A percentile compares a stretch with the other conserved stretches of the same genome.
Conservation (phyloP, 1,140 invertebrate genomes). For the Nasonia longicornis region DNA sequence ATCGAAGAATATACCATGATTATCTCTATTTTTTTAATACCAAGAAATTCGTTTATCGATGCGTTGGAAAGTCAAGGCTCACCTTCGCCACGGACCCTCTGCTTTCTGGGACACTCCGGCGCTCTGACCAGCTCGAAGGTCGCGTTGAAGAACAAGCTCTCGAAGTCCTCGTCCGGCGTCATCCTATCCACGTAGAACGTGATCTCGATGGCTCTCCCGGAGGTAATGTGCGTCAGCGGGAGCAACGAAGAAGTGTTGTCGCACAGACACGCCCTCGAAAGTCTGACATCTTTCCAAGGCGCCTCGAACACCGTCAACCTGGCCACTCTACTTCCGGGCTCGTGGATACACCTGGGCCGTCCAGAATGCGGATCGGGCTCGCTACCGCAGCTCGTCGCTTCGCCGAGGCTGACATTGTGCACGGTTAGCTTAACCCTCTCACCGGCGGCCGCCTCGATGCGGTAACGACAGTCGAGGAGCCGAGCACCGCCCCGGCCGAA, state of each 20-base stretch:
- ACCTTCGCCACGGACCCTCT: slow-evolving; percentile 73
- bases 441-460: slow-evolving; percentile 76
- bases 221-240: slow-evolving; percentile 75
- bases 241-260: slow-evolving; percentile 74
- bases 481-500: slow-evolving; percentile 82
- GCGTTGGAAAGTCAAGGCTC: background rate
- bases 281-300: slow-evolving; percentile 75
- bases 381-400: slow-evolving; percentile 75
- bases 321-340: slow-evolving; percentile 70
- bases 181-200: slow-evolving; percentile 75
- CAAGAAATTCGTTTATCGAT: no score
- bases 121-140: slow-evolving; percentile 76
- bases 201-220: slow-evolving; percentile 74
- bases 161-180: slow-evolving; percentile 78
- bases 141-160: slow-evolving; percentile 77
- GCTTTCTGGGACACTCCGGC: slow-evolving; percentile 75
- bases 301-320: slow-evolving; percentile 75
- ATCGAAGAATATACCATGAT: no score
- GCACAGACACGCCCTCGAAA: slow-evolving; percentile 77
- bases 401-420: slow-evolving; percentile 80
- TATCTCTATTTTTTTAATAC: no score
- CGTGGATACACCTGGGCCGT: slow-evolving; percentile 71
- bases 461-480: slow-evolving; percentile 80
- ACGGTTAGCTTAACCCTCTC: slow-evolving; percentile 77
- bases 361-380: slow-evolving; percentile 80